These are phyloP conservation scores for Philotrypesis tridentata DNA, from an alignment of 1,140 invertebrate species.

Conservation along the genomic window DNA sequence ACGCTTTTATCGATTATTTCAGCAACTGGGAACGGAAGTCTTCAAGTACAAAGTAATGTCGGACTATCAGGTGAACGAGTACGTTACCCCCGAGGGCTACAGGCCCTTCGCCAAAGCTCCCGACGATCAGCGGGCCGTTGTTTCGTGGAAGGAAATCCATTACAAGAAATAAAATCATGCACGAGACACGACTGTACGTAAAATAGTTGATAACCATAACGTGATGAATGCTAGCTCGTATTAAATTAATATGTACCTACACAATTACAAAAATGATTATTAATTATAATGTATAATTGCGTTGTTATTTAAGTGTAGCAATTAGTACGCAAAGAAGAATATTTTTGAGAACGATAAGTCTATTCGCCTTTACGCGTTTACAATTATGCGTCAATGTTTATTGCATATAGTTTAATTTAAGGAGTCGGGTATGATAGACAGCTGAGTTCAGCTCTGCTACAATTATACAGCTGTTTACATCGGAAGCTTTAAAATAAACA, in stretches of 20 bases:
- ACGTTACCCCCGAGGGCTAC: constrained; percentile 80
- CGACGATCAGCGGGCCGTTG: constrained; percentile 82
- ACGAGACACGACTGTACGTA: no score
- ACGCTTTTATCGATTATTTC: constrained; percentile 63
- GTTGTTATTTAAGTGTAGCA: not conserved
- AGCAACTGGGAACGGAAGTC: constrained; percentile 87
- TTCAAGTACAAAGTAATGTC: constrained; percentile 85
- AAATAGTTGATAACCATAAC: not conserved
- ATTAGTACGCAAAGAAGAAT: not conserved
- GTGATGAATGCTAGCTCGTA: not conserved
- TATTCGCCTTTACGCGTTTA: no score
- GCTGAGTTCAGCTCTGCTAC: no score
- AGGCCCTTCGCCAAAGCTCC: constrained; percentile 83
- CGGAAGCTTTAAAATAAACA: no score
- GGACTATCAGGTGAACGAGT: constrained; percentile 88
- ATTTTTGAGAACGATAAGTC: no score
- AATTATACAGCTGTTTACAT: no score
- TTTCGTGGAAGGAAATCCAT: constrained; percentile 80
- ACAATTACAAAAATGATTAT: not conserved
- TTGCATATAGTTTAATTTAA: no score
- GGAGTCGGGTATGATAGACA: no score
- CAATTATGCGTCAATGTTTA: not conserved
- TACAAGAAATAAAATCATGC: not conserved
- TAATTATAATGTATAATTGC: not conserved
- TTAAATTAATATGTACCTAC: not conserved